These are phyloP conservation scores for Lepidurus arcticus DNA, from an alignment of 1,140 invertebrate genomes.

Conservation along the genomic window DNA sequence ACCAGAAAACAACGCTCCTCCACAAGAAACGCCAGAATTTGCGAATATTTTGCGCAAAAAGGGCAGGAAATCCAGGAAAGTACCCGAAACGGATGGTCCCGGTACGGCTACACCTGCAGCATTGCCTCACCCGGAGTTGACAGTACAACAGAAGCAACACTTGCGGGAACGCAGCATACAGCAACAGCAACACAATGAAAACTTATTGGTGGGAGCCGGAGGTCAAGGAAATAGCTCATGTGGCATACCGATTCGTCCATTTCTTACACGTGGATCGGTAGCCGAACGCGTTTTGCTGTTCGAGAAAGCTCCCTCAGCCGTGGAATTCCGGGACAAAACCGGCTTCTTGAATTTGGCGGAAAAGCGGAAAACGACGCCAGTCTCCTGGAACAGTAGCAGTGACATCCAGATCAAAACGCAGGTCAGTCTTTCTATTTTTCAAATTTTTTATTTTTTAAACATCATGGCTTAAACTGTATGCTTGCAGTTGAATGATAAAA, in stretches of 20 bases:
- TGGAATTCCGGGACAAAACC: constrained; percentile 48
- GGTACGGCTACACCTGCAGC: constrained; percentile 38
- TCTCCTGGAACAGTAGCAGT: constrained; percentile 30
- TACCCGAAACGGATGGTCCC: constrained; percentile 30
- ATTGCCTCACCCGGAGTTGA: constrained; percentile 62
- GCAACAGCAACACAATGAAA: constrained; percentile 27
- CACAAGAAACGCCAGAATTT: constrained; percentile 24
- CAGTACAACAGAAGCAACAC: constrained; percentile 58
- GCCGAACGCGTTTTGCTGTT: constrained; percentile 86
- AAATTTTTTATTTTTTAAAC: too few species aligned
- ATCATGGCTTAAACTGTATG: too few species aligned
- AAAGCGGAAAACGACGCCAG: constrained; percentile 30
- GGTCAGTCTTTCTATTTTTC: not conserved
- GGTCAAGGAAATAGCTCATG: constrained; percentile 32
- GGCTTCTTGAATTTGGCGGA: constrained; percentile 29
- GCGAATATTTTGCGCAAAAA: constrained; percentile 39
- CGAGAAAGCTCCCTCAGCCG: constrained; percentile 74
- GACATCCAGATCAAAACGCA: constrained; percentile 28
- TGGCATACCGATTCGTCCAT: constrained; percentile 67
- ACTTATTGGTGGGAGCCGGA: not conserved
- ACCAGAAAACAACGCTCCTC: not conserved
- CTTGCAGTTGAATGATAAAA: too few species aligned
- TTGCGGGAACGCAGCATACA: constrained; percentile 45
- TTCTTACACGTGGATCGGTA: constrained; percentile 80
- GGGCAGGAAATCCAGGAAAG: constrained; percentile 39